Evolutionary conservation across 2,113 vertebrate genomes (phyloP), one percentile per base, ranked within the genome.

Genomic region (Ovibos moschatus): DNA sequence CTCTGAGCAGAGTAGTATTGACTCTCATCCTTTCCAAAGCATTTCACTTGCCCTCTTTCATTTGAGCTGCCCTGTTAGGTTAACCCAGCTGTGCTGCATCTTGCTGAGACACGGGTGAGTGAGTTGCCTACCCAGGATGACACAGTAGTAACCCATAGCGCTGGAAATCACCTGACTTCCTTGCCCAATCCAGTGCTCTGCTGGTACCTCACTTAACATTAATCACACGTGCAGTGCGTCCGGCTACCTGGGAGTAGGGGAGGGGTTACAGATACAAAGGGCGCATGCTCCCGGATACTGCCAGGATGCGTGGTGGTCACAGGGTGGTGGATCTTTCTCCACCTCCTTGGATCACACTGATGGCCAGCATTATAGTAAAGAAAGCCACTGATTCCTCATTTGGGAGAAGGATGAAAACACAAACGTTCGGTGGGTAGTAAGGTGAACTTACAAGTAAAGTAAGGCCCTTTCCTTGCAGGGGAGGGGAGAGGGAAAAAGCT

Each of bases 201-300:
- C 11, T 3, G 27, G 17, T n/a, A 40, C 27, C 11, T 7, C 43
- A 16, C 79, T 84, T 43, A 21, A 28, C 1, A 0, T 55, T 33
- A 30, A 43, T 12, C 50, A 8, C n/a, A 14, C 16, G 1, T 27
- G 25, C 0, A 1, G 5, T 27, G 33, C 0, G 0, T 14, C 58
- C 19, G 0, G 36, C 47, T 45, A 40, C 16, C 17, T 51, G 40
- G 40, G 28, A 23, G 9, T 51, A 12, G 50, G 28, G 16, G 40
- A 28, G 45, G 23, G 2, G 51, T 78, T 81, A 2, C 9, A 43
- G 25, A 53, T 12, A 43, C 19, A 17, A 16, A 28, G 15, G 5
- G 19, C 0, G 0, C 13, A 11, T n/a, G 7, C 17, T 47, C 12
- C 58, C 19, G 4, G 40, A 43, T 25, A 3, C 36, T 43, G 62